A percentile compares a stretch with the other conserved stretches of the same genome.
Conservation (phyloP, 2,113 vertebrate genomes). For the Oxyruncus cristatus region DNA sequence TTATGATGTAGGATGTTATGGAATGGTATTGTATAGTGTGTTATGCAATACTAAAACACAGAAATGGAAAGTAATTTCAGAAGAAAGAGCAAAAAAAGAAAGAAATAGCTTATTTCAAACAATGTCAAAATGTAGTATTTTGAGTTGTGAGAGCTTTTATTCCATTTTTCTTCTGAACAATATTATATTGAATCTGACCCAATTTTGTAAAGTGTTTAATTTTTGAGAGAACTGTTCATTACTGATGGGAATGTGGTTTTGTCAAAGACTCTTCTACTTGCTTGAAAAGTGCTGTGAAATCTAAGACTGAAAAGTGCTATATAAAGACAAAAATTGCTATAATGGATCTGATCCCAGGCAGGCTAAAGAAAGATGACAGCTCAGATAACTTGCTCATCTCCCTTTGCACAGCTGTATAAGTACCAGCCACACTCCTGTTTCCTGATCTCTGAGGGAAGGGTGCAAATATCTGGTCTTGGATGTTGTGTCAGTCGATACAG, state of each 20-base stretch:
- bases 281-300: conserved; percentile 1
- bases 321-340: background rate
- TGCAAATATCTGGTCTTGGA: background rate
- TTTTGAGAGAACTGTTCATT: background rate
- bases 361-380: background rate
- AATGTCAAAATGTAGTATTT: background rate
- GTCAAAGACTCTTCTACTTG: background rate
- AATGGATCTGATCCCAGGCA: background rate
- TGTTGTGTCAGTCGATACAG: background rate
- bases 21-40: background rate
- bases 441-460: background rate
- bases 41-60: conserved; percentile 33
- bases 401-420: background rate
- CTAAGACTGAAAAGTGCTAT: background rate
- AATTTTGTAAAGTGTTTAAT: background rate
- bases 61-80: conserved; percentile 28
- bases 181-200: background rate
- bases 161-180: conserved; percentile 2
- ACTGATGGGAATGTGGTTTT: background rate
- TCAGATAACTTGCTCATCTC: background rate
- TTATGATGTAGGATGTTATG: background rate
- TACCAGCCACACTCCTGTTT: background rate
- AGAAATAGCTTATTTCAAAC: conserved; percentile 1
- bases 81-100: conserved; percentile 17
- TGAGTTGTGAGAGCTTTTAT: conserved; percentile 4